These are phyloP conservation scores for Watsonalla binaria DNA, from an alignment of 2,888 invertebrate species.

Conservation along the genomic window DNA sequence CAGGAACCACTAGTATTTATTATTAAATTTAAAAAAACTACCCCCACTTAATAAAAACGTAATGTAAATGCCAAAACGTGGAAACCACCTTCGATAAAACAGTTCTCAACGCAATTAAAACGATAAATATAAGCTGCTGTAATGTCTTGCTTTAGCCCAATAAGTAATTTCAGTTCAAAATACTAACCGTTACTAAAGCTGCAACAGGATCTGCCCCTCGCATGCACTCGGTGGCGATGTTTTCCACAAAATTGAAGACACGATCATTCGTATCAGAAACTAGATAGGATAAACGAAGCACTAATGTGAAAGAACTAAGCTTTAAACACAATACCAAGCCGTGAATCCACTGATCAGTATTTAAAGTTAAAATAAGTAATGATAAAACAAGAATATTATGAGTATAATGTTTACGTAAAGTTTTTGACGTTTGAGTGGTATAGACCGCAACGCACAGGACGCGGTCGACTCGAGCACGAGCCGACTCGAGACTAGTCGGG, in stretches of 20 bases:
- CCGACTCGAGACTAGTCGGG: conserved; percentile 63
- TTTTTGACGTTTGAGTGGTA: conserved; percentile 53
- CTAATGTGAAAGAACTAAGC: conserved; percentile 18
- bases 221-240: conserved; percentile 57
- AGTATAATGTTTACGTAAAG: conserved; percentile 55
- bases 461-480: conserved; percentile 51
- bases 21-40: no score
- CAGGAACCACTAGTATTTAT: no score
- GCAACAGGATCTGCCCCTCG: conserved; percentile 64
- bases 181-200: conserved; percentile 68
- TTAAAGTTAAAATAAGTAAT: conserved; percentile 28
- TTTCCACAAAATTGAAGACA: conserved; percentile 66
- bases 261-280: conserved; percentile 39
- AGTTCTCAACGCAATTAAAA: no score
- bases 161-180: conserved; percentile 26
- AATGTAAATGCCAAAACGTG: no score
- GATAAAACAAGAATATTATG: conserved; percentile 29
- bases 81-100: neutral
- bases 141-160: neutral
- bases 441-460: conserved; percentile 24
- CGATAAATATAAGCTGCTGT: neutral
- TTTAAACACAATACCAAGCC: conserved; percentile 10
- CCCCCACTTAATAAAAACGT: no score
- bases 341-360: conserved; percentile 28
- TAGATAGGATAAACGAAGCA: conserved; percentile 29